A percentile compares a stretch with the other conserved stretches of the same genome.
These are phyloP conservation scores for Phenganax marumi DNA, from an alignment of 92 coral and sea anemone species.

Conservation along the genomic window DNA sequence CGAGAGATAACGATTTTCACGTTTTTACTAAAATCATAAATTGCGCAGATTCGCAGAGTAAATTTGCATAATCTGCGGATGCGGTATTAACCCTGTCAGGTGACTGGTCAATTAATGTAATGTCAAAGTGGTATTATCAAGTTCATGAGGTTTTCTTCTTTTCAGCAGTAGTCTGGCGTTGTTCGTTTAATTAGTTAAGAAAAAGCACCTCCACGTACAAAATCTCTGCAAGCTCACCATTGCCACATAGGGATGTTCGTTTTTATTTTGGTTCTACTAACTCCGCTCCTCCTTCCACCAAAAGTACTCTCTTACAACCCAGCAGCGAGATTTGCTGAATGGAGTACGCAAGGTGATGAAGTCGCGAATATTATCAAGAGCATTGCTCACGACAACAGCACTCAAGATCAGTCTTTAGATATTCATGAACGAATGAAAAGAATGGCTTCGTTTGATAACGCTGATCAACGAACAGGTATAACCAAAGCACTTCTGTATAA, in stretches of 20 bases:
- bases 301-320: background rate
- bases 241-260: background rate
- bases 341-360: background rate
- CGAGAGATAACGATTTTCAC: background rate
- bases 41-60: no score
- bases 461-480: constrained; percentile 23
- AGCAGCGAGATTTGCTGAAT: constrained; percentile 3
- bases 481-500: background rate
- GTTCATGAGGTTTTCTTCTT: no score
- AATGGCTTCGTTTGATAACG: background rate
- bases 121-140: no score
- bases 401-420: background rate
- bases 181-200: no score
- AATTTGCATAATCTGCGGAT: no score
- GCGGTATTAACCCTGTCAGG: no score
- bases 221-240: background rate
- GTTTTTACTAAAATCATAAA: no score
- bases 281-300: background rate
- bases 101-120: no score
- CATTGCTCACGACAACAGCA: background rate
- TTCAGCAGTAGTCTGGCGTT: no score
- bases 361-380: constrained; percentile 9
- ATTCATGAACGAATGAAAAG: constrained; percentile 12
- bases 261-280: background rate
- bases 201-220: background rate